A percentile compares a stretch with the other conserved stretches of the same genome.
These are phyloP conservation scores for Xiphophorus couchianus DNA, from an alignment of 2,113 vertebrate genomes.

Conservation along the genomic window DNA sequence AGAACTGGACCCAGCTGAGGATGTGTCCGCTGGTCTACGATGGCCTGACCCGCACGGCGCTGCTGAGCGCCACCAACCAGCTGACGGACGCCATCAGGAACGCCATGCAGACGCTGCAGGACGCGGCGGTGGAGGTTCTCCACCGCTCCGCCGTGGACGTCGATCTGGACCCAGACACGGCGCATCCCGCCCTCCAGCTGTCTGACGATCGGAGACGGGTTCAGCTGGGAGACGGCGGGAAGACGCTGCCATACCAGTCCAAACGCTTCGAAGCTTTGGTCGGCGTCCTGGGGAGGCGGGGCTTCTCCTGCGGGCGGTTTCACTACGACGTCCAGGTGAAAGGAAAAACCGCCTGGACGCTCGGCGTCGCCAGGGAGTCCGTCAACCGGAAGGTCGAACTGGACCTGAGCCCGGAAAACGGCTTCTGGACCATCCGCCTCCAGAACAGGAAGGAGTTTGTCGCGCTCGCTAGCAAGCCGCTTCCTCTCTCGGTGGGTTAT, in stretches of 20 bases:
- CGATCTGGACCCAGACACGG: conserved; percentile 22
- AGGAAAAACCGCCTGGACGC: background rate
- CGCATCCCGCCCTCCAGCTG: conserved; percentile 1
- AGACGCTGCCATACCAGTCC: background rate
- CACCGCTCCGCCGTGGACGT: background rate
- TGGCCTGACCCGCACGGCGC: background rate
- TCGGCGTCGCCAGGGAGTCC: background rate
- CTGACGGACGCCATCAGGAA: background rate
- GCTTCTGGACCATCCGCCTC: conserved; percentile 3
- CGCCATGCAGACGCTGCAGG: background rate
- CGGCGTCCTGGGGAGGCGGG: conserved; percentile 14
- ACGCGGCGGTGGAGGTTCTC: background rate
- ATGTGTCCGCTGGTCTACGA: background rate
- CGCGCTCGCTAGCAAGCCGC: accelerated
- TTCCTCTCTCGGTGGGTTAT: background rate
- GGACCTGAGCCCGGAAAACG: background rate
- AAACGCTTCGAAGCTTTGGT: background rate
- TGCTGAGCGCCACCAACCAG: background rate
- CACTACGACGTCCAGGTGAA: conserved; percentile 16
- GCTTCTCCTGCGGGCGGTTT: conserved; percentile 16
- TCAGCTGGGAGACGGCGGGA: accelerated
- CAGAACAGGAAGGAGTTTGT: background rate
- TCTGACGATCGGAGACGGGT: conserved; percentile 25
- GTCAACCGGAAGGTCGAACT: background rate
- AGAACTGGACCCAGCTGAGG: background rate